Evolutionary conservation across 1,140 invertebrate genomes (phyloP), one percentile per base, ranked within the genome.

Genomic region (Lordiphosa stackelbergi): DNA sequence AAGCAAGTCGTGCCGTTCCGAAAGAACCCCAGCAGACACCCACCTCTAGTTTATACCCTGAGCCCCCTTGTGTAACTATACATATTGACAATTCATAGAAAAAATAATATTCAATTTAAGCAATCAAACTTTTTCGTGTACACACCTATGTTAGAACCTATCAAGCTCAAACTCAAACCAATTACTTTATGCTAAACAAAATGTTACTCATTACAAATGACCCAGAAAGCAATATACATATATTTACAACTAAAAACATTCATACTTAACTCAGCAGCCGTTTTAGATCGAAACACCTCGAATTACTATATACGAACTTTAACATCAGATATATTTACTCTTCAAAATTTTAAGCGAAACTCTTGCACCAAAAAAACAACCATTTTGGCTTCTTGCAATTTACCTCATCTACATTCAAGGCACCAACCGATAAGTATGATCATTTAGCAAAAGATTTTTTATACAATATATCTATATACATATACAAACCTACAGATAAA

Each of bases 331-430:
- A 31, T 31, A 31, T 69, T 69, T 69, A 69, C 49, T 69, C 58
- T 65, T 63, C 45, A 35, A 57, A 69, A 55, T 53, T 53, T 60
- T 69, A 64, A 47, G 51, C 35, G 34, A 47, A 38, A 63, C 66
- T 59, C 42, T 57, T 83, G 75, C 77, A 83, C 73, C 65, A 58
- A 70, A 31, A 28, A 31, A 31, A 31, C 28, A 31, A 63, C 36
- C 66, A 81, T 75, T 79, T 70, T 72, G 62, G 77, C 77, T 83
- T 75, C 42, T 71, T 77, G 71, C 65, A 73, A 83, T 58, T 77
- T 83, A 83, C 77, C 77, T 83, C 78, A 83, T 83, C 77, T 81
- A 75, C 72, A 73, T 81, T 58, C 65, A 63, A 58, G 60, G 78
- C 77, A 83, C 77, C 60, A 72, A 71, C 45, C 28, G 28, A 31